Conservation (phyloP, 2,113 vertebrate species). For the Geococcyx californianus region DNA sequence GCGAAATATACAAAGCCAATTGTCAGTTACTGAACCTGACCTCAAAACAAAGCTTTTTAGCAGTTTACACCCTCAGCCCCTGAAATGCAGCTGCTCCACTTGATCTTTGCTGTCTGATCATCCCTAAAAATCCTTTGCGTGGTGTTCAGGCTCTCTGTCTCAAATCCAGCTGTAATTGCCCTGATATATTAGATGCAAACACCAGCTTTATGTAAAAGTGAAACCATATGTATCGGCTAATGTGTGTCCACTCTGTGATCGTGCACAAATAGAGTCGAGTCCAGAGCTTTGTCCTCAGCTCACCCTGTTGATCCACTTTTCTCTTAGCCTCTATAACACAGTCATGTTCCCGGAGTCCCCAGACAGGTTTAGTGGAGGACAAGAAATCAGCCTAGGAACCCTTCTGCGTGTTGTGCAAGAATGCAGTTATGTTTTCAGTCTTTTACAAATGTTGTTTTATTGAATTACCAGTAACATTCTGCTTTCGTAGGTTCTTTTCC, state of each 20-base stretch:
- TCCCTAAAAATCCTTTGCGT: neutral
- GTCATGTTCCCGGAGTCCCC: neutral
- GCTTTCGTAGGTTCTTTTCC: conserved; percentile 25
- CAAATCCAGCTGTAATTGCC: neutral
- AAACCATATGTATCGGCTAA: conserved; percentile 1
- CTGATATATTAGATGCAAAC: neutral
- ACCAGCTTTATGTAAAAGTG: neutral
- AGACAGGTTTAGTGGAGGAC: conserved; percentile 33
- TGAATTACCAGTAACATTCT: conserved; percentile 47
- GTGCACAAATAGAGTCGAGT: neutral
- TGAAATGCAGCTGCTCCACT: neutral
- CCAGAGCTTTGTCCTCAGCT: conserved; percentile 48
- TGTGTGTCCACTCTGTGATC: neutral
- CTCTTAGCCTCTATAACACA: neutral
- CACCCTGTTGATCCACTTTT: conserved; percentile 51
- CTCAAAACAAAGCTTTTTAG: neutral
- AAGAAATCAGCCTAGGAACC: neutral
- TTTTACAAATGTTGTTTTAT: conserved; percentile 33
- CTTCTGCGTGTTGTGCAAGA: neutral
- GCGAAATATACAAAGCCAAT: neutral
- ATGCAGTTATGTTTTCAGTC: neutral
- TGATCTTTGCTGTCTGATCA: neutral
- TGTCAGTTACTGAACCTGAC: neutral
- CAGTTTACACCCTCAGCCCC: neutral
- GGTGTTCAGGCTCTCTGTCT: accelerated